These are phyloP conservation scores for Archips crataeganus DNA, from an alignment of 2,888 invertebrate genomes.

Conservation along the genomic window DNA sequence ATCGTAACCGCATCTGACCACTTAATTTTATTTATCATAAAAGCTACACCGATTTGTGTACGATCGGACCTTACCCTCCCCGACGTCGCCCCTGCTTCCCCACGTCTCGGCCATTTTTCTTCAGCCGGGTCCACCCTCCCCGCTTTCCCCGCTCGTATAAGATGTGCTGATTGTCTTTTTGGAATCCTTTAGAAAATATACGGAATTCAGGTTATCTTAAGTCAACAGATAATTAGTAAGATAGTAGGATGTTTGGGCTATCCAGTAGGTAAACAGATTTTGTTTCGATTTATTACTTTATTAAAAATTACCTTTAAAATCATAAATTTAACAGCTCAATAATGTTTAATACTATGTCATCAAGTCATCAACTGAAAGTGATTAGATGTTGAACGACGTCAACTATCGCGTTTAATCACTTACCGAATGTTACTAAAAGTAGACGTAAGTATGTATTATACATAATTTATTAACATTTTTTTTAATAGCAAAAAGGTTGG, in stretches of 20 bases:
- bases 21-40: constrained; percentile 29
- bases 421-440: constrained; percentile 1
- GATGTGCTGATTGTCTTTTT: constrained; percentile 37
- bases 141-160: constrained; percentile 22
- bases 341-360: constrained; percentile 1
- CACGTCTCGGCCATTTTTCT: constrained; percentile 42
- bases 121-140: constrained; percentile 15
- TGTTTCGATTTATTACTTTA: too few species aligned
- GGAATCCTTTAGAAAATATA: constrained; percentile 10
- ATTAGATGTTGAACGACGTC: constrained; percentile 4
- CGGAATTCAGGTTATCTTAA: neutral
- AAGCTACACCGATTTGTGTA: constrained; percentile 36
- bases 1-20: constrained; percentile 5
- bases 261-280: too few species aligned
- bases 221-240: too few species aligned
- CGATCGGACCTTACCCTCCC: constrained; percentile 24
- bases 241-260: too few species aligned
- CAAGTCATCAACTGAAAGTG: constrained; percentile 7
- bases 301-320: neutral
- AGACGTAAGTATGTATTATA: neutral
- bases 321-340: neutral
- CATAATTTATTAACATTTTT: neutral
- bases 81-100: constrained; percentile 13
- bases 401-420: neutral
- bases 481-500: too few species aligned